Evolutionary conservation across 2,888 invertebrate genomes (phyloP).

Genomic region (Alsophila aescularia): DNA sequence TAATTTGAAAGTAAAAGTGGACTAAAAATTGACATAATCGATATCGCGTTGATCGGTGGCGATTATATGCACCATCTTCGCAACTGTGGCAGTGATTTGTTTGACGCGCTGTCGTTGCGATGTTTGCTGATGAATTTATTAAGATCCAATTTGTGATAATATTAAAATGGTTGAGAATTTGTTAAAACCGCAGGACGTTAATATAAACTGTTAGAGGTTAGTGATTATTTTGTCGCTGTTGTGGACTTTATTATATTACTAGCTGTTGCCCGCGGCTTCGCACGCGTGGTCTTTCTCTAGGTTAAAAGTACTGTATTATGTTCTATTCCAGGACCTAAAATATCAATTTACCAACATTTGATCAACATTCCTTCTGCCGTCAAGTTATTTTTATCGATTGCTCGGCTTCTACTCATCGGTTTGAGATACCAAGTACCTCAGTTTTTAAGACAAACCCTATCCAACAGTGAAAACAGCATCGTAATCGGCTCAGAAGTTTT

Average conservation of each 20-base stretch:
- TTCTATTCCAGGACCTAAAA: too few relatives aligned
- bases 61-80: slow-evolving; percentile 49
- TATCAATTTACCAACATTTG: too few relatives aligned
- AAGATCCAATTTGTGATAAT: slow-evolving; percentile 37
- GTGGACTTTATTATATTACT: background rate
- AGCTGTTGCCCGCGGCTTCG: too few relatives aligned
- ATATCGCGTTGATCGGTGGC: slow-evolving; percentile 41
- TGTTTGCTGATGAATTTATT: slow-evolving; percentile 65
- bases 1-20: slow-evolving; percentile 35
- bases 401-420: too few relatives aligned
- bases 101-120: slow-evolving; percentile 39
- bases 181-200: slow-evolving; percentile 13
- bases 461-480: too few relatives aligned
- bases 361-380: too few relatives aligned
- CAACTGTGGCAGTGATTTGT: slow-evolving; percentile 52
- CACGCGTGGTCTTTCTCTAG: too few relatives aligned
- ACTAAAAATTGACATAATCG: slow-evolving; percentile 59
- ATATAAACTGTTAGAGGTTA: slow-evolving; percentile 10
- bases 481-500: too few relatives aligned
- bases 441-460: too few relatives aligned
- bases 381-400: too few relatives aligned
- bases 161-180: background rate
- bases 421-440: too few relatives aligned
- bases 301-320: too few relatives aligned
- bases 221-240: slow-evolving; percentile 4